Conservation (phyloP, 2,797 vertebrate genomes). For the Forpus xanthops region DNA sequence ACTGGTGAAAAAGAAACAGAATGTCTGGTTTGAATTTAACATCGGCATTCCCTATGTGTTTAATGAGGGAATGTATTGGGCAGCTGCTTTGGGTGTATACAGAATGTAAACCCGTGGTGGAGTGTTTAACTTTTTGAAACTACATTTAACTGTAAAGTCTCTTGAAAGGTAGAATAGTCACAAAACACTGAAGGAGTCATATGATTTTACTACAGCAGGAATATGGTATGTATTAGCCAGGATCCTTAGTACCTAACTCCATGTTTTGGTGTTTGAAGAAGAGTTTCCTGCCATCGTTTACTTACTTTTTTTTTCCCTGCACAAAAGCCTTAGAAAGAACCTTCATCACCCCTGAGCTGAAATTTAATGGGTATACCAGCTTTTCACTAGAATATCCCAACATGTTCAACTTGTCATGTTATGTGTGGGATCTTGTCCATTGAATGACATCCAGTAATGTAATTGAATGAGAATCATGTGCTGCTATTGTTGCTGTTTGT, state of each 20-base stretch:
- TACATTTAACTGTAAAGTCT: conserved; percentile 16
- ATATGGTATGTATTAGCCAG: not conserved
- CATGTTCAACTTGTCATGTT: not conserved
- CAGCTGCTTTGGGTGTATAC: not conserved
- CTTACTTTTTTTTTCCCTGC: not conserved
- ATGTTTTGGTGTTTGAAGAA: not conserved
- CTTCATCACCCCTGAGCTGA: not conserved
- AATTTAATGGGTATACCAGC: not conserved
- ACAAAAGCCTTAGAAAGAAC: not conserved
- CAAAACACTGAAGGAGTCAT: not conserved
- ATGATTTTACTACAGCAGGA: not conserved
- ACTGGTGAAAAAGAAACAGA: not conserved
- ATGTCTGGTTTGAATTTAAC: not conserved
- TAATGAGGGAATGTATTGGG: not conserved
- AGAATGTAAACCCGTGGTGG: not conserved
- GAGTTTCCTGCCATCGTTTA: not conserved
- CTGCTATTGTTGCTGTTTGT: not conserved
- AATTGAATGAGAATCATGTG: not conserved
- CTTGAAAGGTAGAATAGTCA: not conserved
- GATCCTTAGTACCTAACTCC: not conserved
- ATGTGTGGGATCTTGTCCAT: not conserved
- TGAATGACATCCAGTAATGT: not conserved
- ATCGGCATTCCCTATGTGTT: not conserved
- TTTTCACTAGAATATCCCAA: not conserved
- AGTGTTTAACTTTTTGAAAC: conserved; percentile 9